A percentile compares a stretch with the other conserved stretches of the same genome.
Evolutionary conservation across 2,797 vertebrate genomes (phyloP).

Genomic region (Pangasius djambal): DNA sequence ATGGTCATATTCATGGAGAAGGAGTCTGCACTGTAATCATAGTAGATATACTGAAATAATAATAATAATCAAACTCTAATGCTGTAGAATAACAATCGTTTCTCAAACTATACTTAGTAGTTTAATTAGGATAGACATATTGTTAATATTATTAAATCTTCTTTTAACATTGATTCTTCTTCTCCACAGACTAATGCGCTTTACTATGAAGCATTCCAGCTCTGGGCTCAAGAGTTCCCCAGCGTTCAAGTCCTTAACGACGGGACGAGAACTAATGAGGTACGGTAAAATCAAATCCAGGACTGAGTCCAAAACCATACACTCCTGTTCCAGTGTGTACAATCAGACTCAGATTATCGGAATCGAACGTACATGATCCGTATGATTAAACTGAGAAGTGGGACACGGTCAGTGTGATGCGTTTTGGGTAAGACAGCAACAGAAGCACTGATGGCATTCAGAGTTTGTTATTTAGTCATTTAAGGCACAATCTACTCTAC

Average conservation of each 20-base stretch:
- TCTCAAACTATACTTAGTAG: neutral
- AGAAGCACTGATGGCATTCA: neutral
- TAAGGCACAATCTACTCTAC: neutral
- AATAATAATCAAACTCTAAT: neutral
- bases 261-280: constrained; percentile 77
- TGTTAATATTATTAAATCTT: neutral
- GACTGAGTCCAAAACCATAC: neutral
- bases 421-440: neutral
- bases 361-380: neutral
- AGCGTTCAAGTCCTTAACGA: constrained; percentile 76
- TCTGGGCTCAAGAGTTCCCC: constrained; percentile 74
- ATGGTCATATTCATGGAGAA: neutral
- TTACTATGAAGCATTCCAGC: constrained; percentile 72
- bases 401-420: neutral
- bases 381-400: neutral
- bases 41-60: neutral
- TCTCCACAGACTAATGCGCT: constrained; percentile 75
- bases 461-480: neutral
- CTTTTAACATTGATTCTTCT: constrained; percentile 1
- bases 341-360: neutral
- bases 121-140: neutral
- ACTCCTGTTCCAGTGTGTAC: neutral
- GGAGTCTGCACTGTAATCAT: neutral
- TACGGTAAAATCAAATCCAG: constrained; percentile 46
- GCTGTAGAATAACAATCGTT: neutral